A percentile compares a stretch with the other conserved stretches of the same genome.
Conservation (phyloP, 2,113 vertebrate genomes). For the Scomber scombrus region DNA sequence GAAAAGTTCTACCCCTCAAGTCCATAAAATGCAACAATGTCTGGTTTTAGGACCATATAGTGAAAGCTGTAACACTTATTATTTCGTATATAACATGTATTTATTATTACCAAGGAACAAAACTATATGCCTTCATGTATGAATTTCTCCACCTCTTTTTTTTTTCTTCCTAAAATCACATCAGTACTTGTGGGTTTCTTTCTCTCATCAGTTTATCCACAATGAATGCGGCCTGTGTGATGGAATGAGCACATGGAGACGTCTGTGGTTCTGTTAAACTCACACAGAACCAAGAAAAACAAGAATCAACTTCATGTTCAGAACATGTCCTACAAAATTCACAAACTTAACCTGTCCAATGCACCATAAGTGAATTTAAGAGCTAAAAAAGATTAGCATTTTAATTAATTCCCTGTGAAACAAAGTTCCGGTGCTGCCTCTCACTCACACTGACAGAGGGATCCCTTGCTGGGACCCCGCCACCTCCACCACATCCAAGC, state of each 20-base stretch:
- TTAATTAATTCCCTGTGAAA: not conserved
- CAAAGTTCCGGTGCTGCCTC: constrained; percentile 54
- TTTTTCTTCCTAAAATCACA: not conserved
- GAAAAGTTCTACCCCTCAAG: not conserved
- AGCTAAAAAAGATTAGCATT: not conserved
- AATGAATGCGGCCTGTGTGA: not conserved
- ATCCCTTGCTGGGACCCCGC: constrained; percentile 95
- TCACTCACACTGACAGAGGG: constrained; percentile 91
- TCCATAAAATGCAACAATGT: not conserved
- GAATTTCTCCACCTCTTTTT: not conserved
- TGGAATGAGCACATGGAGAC: not conserved
- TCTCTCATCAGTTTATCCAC: not conserved
- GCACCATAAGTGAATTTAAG: not conserved
- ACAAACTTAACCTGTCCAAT: not conserved
- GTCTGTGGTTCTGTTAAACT: constrained; percentile 5
- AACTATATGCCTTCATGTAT: too few species aligned
- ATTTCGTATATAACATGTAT: not conserved
- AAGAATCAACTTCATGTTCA: not conserved
- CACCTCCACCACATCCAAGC: constrained; percentile 84
- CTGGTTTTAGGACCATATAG: not conserved
- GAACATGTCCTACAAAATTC: not conserved
- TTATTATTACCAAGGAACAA: not conserved
- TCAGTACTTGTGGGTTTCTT: not conserved
- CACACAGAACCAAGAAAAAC: not conserved
- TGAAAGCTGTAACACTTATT: not conserved